phyloP scores from a whole-genome alignment of 1,140 invertebrate genomes.

The Eupristina koningsbergeri region DNA sequence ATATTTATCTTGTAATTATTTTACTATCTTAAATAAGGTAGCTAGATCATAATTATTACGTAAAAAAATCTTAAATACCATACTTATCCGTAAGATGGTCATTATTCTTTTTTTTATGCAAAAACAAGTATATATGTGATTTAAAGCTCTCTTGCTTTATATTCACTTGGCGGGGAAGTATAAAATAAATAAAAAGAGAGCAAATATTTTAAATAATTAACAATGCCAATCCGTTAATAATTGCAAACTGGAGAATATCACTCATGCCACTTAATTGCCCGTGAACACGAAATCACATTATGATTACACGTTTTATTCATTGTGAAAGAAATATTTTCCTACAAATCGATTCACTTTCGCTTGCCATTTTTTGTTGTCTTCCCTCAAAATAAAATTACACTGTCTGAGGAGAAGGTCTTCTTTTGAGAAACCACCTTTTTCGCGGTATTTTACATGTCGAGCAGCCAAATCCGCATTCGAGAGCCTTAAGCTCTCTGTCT shows the following conservation, averaged over 20 bases:
- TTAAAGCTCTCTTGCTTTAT: background rate
- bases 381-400: background rate
- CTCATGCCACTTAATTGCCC: background rate
- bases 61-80: background rate
- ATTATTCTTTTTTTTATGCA: background rate
- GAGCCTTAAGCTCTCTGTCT: background rate
- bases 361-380: background rate
- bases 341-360: background rate
- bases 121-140: background rate
- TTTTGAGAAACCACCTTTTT: background rate
- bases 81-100: constrained; percentile 7
- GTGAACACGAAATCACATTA: background rate
- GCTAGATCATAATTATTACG: background rate
- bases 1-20: constrained; percentile 4
- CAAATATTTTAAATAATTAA: constrained; percentile 11
- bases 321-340: background rate
- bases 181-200: background rate
- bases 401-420: background rate
- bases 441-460: background rate
- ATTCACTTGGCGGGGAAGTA: background rate
- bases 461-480: background rate
- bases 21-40: background rate
- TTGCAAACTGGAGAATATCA: background rate
- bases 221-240: background rate
- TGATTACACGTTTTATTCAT: constrained; percentile 1